Conservation (phyloP, 2,888 invertebrate species). For the Dolichomitus sp. region DNA sequence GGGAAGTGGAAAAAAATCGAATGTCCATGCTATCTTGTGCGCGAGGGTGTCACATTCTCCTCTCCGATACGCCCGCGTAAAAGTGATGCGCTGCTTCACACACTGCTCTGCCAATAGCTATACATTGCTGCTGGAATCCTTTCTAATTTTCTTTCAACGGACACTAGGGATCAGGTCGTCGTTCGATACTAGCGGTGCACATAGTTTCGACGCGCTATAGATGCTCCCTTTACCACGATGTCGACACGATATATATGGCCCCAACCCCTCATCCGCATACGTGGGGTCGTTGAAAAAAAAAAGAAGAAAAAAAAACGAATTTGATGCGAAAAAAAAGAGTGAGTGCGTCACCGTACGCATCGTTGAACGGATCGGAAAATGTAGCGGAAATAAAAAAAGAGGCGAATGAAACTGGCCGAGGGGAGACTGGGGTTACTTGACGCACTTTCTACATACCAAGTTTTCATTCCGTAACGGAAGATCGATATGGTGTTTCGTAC, state of each 20-base stretch:
- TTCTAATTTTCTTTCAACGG: slow-evolving; percentile 33
- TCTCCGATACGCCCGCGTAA: not conserved
- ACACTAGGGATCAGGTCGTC: slow-evolving; percentile 22
- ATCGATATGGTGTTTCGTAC: too few species aligned
- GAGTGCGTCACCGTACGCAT: not conserved
- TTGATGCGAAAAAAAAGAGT: not conserved
- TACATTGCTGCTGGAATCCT: not conserved
- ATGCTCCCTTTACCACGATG: not conserved
- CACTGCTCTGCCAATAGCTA: not conserved
- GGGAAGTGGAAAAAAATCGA: not conserved
- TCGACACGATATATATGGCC: not conserved
- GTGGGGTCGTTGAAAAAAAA: not conserved
- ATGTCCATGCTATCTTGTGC: not conserved
- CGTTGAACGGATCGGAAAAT: not conserved
- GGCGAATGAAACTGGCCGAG: not conserved
- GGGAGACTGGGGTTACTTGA: too few species aligned
- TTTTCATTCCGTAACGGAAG: too few species aligned
- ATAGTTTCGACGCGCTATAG: not conserved
- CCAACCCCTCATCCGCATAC: slow-evolving; percentile 1
- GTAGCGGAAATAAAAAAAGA: not conserved
- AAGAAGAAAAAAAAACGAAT: not conserved
- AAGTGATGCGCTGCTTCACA: not conserved
- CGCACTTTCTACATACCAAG: too few species aligned
- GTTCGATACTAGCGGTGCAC: not conserved
- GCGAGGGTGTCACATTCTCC: slow-evolving; percentile 1